Conservation (phyloP, 2,113 vertebrate species). For the Abramis brama region DNA sequence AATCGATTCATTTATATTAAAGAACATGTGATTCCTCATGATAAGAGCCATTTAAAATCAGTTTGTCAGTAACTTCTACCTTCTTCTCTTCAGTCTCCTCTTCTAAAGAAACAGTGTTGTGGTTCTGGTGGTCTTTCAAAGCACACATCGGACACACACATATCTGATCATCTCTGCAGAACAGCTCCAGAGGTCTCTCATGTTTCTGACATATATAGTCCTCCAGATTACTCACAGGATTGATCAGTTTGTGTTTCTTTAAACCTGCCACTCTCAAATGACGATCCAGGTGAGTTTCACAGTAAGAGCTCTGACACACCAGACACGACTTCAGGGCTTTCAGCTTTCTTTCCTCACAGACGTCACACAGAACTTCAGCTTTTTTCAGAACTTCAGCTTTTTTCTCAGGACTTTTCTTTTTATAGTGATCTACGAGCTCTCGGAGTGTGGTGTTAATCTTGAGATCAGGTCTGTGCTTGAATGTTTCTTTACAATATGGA, state of each 20-base stretch:
- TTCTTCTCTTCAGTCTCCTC: neutral
- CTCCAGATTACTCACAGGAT: neutral
- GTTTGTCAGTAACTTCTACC: neutral
- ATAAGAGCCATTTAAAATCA: neutral
- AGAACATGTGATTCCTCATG: too few relatives aligned
- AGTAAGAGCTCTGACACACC: too few relatives aligned
- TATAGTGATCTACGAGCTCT: too few relatives aligned
- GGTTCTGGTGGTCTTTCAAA: neutral
- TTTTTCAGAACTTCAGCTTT: too few relatives aligned
- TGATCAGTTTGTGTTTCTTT: neutral
- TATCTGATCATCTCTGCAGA: neutral
- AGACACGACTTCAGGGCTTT: neutral
- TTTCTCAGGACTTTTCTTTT: too few relatives aligned
- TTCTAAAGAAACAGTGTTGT: neutral
- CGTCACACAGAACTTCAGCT: neutral
- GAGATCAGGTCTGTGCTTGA: too few relatives aligned
- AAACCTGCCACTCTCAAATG: too few relatives aligned
- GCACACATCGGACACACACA: neutral
- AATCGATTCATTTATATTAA: too few relatives aligned
- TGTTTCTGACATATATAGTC: constrained; percentile 14
- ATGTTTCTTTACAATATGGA: too few relatives aligned
- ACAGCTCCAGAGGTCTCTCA: neutral
- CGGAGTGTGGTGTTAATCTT: too few relatives aligned
- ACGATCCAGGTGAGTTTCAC: too few relatives aligned
- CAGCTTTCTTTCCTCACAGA: neutral